phyloP scores from a whole-genome alignment of 2,888 invertebrate genomes.

The Lissocephala sabroskyi region DNA sequence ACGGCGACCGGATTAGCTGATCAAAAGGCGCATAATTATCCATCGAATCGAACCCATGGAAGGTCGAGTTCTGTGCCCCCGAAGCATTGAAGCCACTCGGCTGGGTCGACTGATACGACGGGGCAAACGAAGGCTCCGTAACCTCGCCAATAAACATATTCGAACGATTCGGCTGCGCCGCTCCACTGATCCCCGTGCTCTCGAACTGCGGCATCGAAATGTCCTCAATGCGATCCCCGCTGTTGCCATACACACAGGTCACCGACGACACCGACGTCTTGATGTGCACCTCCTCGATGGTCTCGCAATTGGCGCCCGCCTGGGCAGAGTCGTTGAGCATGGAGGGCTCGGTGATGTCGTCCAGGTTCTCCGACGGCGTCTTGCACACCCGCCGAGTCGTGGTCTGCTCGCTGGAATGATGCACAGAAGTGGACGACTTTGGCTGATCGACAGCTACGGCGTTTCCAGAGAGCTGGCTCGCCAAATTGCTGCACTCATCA shows the following conservation, averaged over 20 bases:
- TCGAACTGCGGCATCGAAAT: conserved; percentile 13
- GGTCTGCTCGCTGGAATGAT: conserved; percentile 1
- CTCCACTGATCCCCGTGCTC: background rate
- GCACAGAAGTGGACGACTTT: conserved; percentile 1
- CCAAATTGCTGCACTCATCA: no score
- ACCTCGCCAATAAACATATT: conserved; percentile 14
- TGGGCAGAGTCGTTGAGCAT: background rate
- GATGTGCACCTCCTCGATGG: conserved; percentile 5
- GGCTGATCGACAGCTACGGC: background rate
- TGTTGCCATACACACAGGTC: background rate
- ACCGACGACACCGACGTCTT: conserved; percentile 12
- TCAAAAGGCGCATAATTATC: conserved; percentile 35
- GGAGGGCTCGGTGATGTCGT: background rate
- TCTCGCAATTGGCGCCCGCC: background rate
- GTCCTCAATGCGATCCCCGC: conserved; percentile 8
- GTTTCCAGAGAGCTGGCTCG: no score
- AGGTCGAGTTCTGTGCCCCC: background rate
- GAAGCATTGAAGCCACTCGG: background rate
- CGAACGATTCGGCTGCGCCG: background rate
- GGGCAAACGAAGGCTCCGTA: conserved; percentile 16
- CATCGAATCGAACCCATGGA: conserved; percentile 35
- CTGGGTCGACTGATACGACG: conserved; percentile 10
- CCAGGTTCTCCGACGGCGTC: background rate
- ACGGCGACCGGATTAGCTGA: conserved; percentile 9
- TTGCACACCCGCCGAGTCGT: background rate